A percentile compares a stretch with the other conserved stretches of the same genome.
Conservation (phyloP, 2,888 invertebrate genomes). For the Gastracanthus pulcherrimus region DNA sequence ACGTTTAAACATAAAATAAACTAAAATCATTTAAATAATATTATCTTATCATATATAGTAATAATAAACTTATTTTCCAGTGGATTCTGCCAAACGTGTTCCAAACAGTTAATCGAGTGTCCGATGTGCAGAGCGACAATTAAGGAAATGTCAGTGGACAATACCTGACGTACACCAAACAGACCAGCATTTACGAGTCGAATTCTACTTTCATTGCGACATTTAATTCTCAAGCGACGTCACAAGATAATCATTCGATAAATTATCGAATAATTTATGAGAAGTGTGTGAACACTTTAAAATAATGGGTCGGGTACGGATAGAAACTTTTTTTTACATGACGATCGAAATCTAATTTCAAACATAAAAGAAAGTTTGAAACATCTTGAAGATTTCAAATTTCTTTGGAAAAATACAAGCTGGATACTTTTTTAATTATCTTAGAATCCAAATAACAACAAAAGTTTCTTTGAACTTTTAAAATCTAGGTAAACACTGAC, state of each 20-base stretch:
- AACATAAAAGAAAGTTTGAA: slow-evolving; percentile 1
- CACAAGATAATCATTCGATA: slow-evolving; percentile 62
- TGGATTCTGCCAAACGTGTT: slow-evolving; percentile 91
- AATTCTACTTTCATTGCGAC: slow-evolving; percentile 60
- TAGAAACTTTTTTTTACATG: slow-evolving; percentile 62
- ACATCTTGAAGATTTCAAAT: slow-evolving; percentile 23
- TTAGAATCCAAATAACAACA: slow-evolving; percentile 2
- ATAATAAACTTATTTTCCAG: slow-evolving; percentile 77
- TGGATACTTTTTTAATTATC: slow-evolving; percentile 13
- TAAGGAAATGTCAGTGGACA: slow-evolving; percentile 77
- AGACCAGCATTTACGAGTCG: slow-evolving; percentile 59
- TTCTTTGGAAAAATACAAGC: slow-evolving; percentile 15
- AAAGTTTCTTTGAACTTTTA: slow-evolving; percentile 20
- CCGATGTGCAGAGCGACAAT: slow-evolving; percentile 91
- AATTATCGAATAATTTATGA: slow-evolving; percentile 48
- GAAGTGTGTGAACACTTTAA: slow-evolving; percentile 33
- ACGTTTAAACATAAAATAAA: too few relatives aligned
- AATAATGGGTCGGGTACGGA: slow-evolving; percentile 13
- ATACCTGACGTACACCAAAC: slow-evolving; percentile 75
- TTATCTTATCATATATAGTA: background rate
- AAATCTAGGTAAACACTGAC: slow-evolving; percentile 21
- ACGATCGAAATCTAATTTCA: slow-evolving; percentile 44
- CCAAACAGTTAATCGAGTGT: slow-evolving; percentile 88
- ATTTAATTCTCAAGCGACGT: slow-evolving; percentile 60
- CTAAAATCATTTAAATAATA: background rate